These are phyloP conservation scores for Drosophila nr. perissopoda DNA, from an alignment of 2,888 invertebrate species.

Conservation along the genomic window DNA sequence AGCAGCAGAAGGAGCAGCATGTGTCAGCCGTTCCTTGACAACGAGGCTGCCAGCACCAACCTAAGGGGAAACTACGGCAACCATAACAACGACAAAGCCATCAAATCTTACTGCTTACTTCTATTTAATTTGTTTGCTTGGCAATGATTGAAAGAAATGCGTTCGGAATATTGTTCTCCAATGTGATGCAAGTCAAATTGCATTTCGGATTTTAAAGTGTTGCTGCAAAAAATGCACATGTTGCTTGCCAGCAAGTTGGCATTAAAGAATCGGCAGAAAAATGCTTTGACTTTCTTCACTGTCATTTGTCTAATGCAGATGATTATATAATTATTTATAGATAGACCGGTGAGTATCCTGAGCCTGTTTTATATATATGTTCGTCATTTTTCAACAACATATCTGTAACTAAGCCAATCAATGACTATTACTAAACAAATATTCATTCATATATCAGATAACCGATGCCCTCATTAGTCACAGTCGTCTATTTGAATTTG, in stretches of 20 bases:
- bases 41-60: conserved; percentile 1
- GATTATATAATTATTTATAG: background rate
- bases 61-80: conserved; percentile 7
- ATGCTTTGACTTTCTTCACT: background rate
- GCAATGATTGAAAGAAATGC: conserved; percentile 46
- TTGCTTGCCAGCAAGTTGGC: background rate
- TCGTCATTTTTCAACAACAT: background rate
- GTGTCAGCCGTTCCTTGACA: conserved; percentile 27
- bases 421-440: background rate
- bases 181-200: background rate
- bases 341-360: no score
- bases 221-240: background rate
- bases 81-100: conserved; percentile 7
- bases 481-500: background rate
- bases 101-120: conserved; percentile 41
- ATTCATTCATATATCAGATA: background rate
- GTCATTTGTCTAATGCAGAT: background rate
- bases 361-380: no score
- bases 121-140: conserved; percentile 63
- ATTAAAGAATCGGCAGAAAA: background rate
- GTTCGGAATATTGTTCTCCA: conserved; percentile 21
- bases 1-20: conserved; percentile 16
- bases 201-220: conserved; percentile 1
- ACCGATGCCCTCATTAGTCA: background rate
- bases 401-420: background rate